Percentiles rank a stretch among this genome's conserved stretches.
Evolutionary conservation across 2,888 invertebrate species (phyloP).

Genomic region (Invenusta paracnida): DNA sequence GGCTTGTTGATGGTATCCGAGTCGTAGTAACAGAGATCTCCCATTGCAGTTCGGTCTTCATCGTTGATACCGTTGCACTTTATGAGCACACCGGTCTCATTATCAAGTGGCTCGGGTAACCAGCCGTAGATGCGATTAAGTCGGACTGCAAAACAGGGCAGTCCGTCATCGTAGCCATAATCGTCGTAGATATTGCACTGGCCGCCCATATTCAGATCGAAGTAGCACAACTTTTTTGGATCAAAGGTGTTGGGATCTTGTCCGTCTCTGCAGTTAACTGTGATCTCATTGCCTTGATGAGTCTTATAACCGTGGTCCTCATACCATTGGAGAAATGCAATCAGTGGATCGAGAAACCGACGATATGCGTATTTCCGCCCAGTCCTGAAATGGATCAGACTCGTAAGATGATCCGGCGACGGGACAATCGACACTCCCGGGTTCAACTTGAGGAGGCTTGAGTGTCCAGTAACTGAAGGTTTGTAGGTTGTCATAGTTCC

Average conservation of each 20-base stretch:
- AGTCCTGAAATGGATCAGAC: slow-evolving; percentile 8
- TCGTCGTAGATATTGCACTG: slow-evolving; percentile 30
- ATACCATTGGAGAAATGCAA: slow-evolving; percentile 37
- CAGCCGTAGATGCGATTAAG: slow-evolving; percentile 44
- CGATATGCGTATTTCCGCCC: background rate
- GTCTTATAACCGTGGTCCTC: slow-evolving; percentile 13
- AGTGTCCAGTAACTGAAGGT: slow-evolving; percentile 38
- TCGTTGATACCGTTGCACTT: slow-evolving; percentile 43
- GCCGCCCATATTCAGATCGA: background rate
- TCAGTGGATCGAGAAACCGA: slow-evolving; percentile 20
- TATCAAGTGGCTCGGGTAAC: slow-evolving; percentile 36
- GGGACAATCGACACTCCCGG: slow-evolving; percentile 34
- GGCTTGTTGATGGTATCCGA: slow-evolving; percentile 65
- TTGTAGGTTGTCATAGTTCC: background rate
- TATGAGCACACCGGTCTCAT: slow-evolving; percentile 23
- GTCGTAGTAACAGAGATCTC: slow-evolving; percentile 41
- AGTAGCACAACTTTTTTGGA: background rate
- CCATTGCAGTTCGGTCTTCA: slow-evolving; percentile 27
- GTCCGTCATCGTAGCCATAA: slow-evolving; percentile 40
- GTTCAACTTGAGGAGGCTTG: slow-evolving; percentile 25
- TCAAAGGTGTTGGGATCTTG: background rate
- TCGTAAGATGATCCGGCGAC: slow-evolving; percentile 34
- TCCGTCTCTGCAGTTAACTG: background rate
- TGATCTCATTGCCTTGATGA: background rate
- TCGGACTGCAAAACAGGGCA: slow-evolving; percentile 34